Conservation (phyloP, 2,797 vertebrate genomes). For the Sebastes baramenuke region DNA sequence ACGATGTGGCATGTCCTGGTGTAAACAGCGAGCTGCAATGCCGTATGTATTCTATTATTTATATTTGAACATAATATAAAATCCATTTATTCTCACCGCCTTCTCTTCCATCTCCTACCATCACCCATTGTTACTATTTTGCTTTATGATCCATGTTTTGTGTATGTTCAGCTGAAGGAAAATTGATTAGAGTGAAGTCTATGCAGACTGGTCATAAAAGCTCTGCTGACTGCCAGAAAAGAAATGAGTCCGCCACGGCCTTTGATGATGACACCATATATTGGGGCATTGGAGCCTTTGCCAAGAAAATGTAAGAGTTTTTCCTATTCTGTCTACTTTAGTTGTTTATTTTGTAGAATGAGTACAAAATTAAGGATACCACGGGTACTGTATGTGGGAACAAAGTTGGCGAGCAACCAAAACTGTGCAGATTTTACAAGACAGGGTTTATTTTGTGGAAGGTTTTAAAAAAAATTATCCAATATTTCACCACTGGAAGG, state of each 20-base stretch:
- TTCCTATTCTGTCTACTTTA: background rate
- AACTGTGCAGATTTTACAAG: background rate
- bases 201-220: background rate
- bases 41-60: background rate
- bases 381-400: too few species aligned
- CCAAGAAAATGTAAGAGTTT: background rate
- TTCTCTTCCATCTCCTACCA: background rate
- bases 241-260: fast-evolving
- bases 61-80: background rate
- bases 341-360: background rate
- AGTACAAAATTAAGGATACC: background rate
- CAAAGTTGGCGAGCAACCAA: background rate
- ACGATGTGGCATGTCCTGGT: background rate
- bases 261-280: fast-evolving
- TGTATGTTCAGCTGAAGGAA: background rate
- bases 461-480: background rate
- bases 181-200: background rate
- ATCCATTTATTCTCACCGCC: background rate
- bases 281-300: fast-evolving
- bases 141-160: background rate
- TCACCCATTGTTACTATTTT: background rate
- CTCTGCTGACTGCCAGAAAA: fast-evolving
- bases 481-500: too few species aligned
- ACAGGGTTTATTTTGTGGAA: background rate
- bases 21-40: background rate